Evolutionary conservation across 2,113 vertebrate genomes (phyloP).

Genomic region (Sprattus sprattus): DNA sequence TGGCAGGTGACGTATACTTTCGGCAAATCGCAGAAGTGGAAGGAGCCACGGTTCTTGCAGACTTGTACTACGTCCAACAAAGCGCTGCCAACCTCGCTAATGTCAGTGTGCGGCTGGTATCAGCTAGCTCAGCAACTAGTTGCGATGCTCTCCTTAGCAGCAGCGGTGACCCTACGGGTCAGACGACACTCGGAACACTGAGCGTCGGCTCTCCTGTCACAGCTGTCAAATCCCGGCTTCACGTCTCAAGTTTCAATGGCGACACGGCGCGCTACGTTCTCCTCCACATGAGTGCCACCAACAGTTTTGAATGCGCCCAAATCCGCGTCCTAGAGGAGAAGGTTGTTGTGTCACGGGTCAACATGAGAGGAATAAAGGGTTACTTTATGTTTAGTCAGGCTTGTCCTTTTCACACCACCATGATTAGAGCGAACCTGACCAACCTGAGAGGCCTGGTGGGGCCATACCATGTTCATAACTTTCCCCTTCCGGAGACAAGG

Average conservation of each 20-base stretch:
- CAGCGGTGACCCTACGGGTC: constrained; percentile 32
- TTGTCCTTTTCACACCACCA: constrained; percentile 73
- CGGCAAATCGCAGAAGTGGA: constrained; percentile 47
- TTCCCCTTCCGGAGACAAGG: constrained; percentile 65
- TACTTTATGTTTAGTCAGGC: constrained; percentile 65
- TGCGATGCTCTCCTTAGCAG: constrained; percentile 53
- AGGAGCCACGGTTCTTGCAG: constrained; percentile 54
- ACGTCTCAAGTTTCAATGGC: constrained; percentile 34
- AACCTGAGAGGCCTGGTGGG: constrained; percentile 58
- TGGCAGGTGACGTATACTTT: constrained; percentile 72
- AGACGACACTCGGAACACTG: constrained; percentile 56
- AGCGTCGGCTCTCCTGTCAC: constrained; percentile 59
- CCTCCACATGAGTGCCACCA: constrained; percentile 30
- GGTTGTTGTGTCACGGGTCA: constrained; percentile 60
- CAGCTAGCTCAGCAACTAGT: constrained; percentile 42
- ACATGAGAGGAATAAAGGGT: constrained; percentile 73
- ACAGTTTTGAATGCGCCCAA: constrained; percentile 61
- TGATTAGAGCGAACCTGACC: constrained; percentile 62
- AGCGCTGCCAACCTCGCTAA: constrained; percentile 38
- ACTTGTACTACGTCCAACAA: constrained; percentile 59
- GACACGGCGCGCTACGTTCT: constrained; percentile 56
- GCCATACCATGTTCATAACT: constrained; percentile 70
- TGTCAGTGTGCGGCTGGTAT: constrained; percentile 48
- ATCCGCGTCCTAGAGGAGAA: constrained; percentile 62
- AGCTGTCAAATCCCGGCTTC: constrained; percentile 61